phyloP scores from a whole-genome alignment of 1,140 invertebrate species.

The Aphaenogaster rudis region DNA sequence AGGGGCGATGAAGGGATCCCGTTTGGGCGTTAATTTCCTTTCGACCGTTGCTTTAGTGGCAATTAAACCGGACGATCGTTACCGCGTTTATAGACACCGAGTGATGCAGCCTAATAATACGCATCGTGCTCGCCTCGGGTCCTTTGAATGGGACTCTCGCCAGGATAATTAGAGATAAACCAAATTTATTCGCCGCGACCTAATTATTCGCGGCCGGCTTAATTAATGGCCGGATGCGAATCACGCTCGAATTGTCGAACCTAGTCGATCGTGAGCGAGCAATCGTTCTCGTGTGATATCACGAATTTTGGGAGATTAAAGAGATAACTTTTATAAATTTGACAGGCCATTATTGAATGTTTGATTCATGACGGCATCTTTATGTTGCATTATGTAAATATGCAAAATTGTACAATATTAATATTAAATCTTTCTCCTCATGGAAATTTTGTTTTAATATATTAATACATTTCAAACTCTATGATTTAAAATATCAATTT shows the following conservation, averaged over 20 bases:
- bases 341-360: neutral
- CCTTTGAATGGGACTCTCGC: conserved; percentile 70
- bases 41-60: conserved; percentile 63
- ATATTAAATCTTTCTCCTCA: neutral
- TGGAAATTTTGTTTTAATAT: neutral
- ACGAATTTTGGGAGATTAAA: conserved; percentile 6
- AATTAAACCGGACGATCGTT: conserved; percentile 71
- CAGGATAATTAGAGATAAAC: conserved; percentile 77
- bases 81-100: conserved; percentile 56
- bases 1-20: conserved; percentile 19
- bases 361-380: neutral
- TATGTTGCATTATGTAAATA: neutral
- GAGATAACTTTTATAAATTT: conserved; percentile 20
- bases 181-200: conserved; percentile 76
- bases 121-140: conserved; percentile 31
- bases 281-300: conserved; percentile 4
- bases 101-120: conserved; percentile 68
- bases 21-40: conserved; percentile 61
- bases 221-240: conserved; percentile 74
- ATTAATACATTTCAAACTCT: neutral
- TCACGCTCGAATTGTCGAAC: conserved; percentile 64
- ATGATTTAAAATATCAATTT: neutral
- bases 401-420: conserved; percentile 7
- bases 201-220: conserved; percentile 75
- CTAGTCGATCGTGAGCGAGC: conserved; percentile 36